Conservation (phyloP, 2,888 invertebrate genomes). For the Nomada ferruginata region DNA sequence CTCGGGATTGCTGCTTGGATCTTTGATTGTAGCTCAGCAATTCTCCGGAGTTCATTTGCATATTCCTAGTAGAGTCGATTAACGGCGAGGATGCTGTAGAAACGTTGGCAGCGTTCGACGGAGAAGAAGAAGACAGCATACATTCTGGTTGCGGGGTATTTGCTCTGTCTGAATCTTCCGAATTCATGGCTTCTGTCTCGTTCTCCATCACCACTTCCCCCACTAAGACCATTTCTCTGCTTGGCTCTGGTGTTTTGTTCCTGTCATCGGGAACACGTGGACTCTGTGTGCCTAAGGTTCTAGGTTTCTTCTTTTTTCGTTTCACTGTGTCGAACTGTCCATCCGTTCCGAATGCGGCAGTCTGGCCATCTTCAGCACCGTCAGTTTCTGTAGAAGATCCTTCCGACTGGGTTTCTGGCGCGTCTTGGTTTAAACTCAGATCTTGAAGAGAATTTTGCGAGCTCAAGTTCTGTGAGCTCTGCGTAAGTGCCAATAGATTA, state of each 20-base stretch:
- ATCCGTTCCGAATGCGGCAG: conserved; percentile 88
- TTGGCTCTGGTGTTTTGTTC: conserved; percentile 87
- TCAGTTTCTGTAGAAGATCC: conserved; percentile 90
- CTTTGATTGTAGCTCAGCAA: conserved; percentile 80
- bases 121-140: conserved; percentile 56
- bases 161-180: conserved; percentile 86
- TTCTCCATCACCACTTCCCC: conserved; percentile 85
- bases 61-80: conserved; percentile 67
- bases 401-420: conserved; percentile 84
- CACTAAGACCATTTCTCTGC: conserved; percentile 86
- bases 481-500: conserved; percentile 87
- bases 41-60: conserved; percentile 72
- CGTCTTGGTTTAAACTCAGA: conserved; percentile 77
- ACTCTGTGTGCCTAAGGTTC: conserved; percentile 82
- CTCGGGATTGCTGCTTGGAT: conserved; percentile 92
- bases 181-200: conserved; percentile 85
- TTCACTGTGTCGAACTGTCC: conserved; percentile 93
- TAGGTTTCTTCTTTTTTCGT: conserved; percentile 92
- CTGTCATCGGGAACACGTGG: conserved; percentile 86
- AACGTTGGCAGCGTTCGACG: conserved; percentile 37
- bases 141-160: conserved; percentile 89
- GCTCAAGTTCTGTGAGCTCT: conserved; percentile 79
- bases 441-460: conserved; percentile 82
- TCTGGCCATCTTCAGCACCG: conserved; percentile 86
- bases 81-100: conserved; percentile 43